phyloP scores from a whole-genome alignment of 2,797 vertebrate genomes.

The Staurois parvus region DNA sequence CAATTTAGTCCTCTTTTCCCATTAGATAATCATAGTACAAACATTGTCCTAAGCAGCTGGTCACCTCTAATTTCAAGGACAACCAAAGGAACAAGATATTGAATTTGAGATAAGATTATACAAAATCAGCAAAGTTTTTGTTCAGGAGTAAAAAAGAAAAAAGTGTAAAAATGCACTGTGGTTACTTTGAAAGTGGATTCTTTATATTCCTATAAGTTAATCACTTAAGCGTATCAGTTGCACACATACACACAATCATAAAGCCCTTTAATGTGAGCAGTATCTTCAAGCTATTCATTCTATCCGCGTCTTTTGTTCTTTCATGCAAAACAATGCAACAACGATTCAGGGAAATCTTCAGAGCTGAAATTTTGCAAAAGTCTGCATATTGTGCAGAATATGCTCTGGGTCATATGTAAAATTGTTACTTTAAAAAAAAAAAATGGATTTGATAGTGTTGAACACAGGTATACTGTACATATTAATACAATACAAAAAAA shows the following conservation, averaged over 20 bases:
- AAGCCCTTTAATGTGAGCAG: neutral
- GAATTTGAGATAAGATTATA: conserved; percentile 13
- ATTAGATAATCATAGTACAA: conserved; percentile 24
- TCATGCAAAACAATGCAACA: no score
- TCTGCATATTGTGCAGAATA: no score
- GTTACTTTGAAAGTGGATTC: neutral
- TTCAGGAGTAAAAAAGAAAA: neutral
- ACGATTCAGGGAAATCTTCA: no score
- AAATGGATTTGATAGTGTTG: no score
- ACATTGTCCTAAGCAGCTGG: conserved; percentile 15
- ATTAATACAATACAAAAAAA: no score
- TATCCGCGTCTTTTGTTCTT: neutral
- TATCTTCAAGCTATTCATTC: neutral
- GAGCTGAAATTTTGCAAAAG: no score
- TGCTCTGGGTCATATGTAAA: no score
- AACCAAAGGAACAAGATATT: conserved; percentile 23
- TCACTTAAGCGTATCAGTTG: neutral
- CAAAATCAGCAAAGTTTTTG: conserved; percentile 9
- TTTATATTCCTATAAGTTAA: neutral
- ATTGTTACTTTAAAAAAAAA: no score
- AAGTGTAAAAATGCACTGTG: conserved; percentile 5
- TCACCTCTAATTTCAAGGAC: conserved; percentile 27
- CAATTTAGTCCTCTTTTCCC: conserved; percentile 10
- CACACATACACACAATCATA: neutral
- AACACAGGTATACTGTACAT: no score